phyloP scores from a whole-genome alignment of 2,797 vertebrate genomes.

The Chloroceryle inda region DNA sequence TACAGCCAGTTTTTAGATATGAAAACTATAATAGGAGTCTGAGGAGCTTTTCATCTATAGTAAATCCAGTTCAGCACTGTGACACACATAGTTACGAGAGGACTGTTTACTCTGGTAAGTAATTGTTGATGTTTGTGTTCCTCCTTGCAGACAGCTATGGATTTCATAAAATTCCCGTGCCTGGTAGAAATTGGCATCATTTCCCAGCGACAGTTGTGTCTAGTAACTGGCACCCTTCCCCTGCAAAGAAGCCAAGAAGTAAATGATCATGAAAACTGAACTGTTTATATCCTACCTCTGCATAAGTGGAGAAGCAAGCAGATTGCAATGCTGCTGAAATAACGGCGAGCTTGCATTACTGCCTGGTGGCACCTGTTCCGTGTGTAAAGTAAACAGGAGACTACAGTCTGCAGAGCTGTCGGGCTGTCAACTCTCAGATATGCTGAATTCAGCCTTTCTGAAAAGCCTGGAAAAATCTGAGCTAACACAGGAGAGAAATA shows the following conservation, averaged over 20 bases:
- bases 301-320: slow-evolving; percentile 36
- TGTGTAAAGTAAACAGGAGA: slow-evolving; percentile 40
- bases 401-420: not conserved
- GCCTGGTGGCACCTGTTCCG: not conserved
- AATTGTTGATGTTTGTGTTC: slow-evolving; percentile 58
- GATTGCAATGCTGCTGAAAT: slow-evolving; percentile 35
- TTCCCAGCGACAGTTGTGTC: slow-evolving; percentile 57
- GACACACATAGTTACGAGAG: not conserved
- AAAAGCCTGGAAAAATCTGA: slow-evolving; percentile 3
- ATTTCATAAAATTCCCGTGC: slow-evolving; percentile 16
- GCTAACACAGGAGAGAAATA: not conserved
- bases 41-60: not conserved
- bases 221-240: slow-evolving; percentile 57
- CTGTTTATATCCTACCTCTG: slow-evolving; percentile 51
- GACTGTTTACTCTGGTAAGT: slow-evolving; percentile 26
- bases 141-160: slow-evolving; percentile 40
- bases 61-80: not conserved
- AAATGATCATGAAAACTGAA: slow-evolving; percentile 20
- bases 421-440: not conserved
- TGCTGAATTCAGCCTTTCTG: slow-evolving; percentile 34
- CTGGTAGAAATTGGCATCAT: slow-evolving; percentile 53
- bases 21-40: not conserved
- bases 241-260: slow-evolving; percentile 49
- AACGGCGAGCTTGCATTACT: not conserved
- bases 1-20: not conserved